Conservation (phyloP, 1,140 invertebrate genomes). For the Centruroides vittatus region DNA sequence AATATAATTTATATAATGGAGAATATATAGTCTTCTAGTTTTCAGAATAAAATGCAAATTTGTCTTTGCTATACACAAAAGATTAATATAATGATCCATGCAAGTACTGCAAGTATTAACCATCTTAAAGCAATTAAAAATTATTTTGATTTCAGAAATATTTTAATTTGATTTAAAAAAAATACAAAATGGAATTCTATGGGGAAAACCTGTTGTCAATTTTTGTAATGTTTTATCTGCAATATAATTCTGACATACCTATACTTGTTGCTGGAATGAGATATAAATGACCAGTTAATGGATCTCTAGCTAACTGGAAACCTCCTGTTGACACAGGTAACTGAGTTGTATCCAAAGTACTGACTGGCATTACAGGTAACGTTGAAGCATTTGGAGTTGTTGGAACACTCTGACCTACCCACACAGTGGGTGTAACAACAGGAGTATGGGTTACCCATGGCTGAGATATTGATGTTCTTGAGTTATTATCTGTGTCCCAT, state of each 20-base stretch:
- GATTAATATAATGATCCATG: too few relatives aligned
- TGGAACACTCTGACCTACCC: slow-evolving; percentile 20
- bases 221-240: too few relatives aligned
- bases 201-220: too few relatives aligned
- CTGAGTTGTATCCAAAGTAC: slow-evolving; percentile 35
- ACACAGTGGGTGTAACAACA: slow-evolving; percentile 18
- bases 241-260: slow-evolving; percentile 31
- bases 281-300: slow-evolving; percentile 58
- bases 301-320: slow-evolving; percentile 65
- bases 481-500: slow-evolving; percentile 25
- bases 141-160: too few relatives aligned
- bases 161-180: too few relatives aligned
- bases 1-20: too few relatives aligned
- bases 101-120: too few relatives aligned
- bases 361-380: slow-evolving; percentile 47
- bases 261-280: slow-evolving; percentile 51
- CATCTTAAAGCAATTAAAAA: too few relatives aligned
- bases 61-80: too few relatives aligned
- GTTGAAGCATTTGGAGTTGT: slow-evolving; percentile 17
- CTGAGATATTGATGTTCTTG: slow-evolving; percentile 35
- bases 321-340: slow-evolving; percentile 49
- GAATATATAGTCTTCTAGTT: too few relatives aligned
- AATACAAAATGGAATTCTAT: too few relatives aligned
- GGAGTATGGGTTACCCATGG: slow-evolving; percentile 40
- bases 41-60: too few relatives aligned